Percentiles rank a stretch among this genome's conserved stretches.
Conservation (phyloP, 1,140 invertebrate genomes). For the Drosophila sp. region DNA sequence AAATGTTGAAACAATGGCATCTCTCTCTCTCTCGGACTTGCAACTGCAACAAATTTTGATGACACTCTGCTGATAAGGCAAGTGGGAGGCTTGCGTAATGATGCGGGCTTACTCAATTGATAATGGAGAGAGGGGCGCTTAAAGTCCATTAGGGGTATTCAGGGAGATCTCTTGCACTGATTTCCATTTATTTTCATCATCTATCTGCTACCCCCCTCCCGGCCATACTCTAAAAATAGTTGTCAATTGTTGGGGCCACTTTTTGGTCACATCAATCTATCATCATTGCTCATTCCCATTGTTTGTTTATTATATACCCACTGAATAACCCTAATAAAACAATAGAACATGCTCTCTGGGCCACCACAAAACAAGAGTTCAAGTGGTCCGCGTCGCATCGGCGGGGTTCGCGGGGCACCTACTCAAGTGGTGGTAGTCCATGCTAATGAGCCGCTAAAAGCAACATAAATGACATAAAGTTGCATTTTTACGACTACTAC, state of each 20-base stretch:
- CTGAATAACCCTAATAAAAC: constrained; percentile 69
- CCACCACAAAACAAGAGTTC: constrained; percentile 18
- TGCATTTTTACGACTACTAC: constrained; percentile 70
- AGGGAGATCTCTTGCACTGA: background rate
- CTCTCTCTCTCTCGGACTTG: background rate
- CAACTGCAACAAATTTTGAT: constrained; percentile 52
- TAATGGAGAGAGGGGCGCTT: constrained; percentile 21
- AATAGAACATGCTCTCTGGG: constrained; percentile 47
- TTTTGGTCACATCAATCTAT: constrained; percentile 33
- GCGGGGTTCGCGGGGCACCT: background rate
- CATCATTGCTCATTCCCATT: constrained; percentile 26
- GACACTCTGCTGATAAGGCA: constrained; percentile 53
- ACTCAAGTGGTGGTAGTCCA: constrained; percentile 44
- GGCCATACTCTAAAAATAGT: constrained; percentile 18
- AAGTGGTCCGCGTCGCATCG: background rate
- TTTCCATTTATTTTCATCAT: background rate
- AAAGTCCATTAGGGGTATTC: constrained; percentile 48
- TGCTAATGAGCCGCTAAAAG: constrained; percentile 80
- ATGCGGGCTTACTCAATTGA: constrained; percentile 73
- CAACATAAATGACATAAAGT: constrained; percentile 80
- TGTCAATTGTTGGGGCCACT: constrained; percentile 37
- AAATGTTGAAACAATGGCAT: constrained; percentile 64
- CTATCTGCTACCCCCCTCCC: background rate
- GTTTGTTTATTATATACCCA: constrained; percentile 40
- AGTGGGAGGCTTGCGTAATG: constrained; percentile 42